Percentiles rank a stretch among this genome's conserved stretches.
Evolutionary conservation across 2,113 vertebrate species (phyloP).

Genomic region (Serinus canaria): DNA sequence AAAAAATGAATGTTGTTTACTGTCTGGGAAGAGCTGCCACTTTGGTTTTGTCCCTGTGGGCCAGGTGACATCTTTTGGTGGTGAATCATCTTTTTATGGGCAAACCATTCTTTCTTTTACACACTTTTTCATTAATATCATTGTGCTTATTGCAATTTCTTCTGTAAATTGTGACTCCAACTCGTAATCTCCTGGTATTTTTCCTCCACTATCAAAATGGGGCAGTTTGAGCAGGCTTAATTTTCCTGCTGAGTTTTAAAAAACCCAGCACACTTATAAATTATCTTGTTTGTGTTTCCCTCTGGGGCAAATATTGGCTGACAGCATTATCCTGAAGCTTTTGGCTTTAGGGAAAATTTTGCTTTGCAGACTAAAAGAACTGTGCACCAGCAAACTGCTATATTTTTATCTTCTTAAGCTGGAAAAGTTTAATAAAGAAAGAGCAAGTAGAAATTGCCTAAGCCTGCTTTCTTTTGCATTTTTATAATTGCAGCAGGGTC

Average conservation of each 20-base stretch:
- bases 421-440: background rate
- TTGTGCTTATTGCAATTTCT: background rate
- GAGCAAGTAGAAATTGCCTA: background rate
- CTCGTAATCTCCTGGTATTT: background rate
- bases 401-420: background rate
- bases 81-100: background rate
- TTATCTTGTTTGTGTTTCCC: background rate
- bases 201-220: background rate
- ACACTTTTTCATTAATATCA: background rate
- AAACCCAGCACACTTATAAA: background rate
- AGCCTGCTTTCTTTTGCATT: background rate
- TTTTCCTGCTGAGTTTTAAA: background rate
- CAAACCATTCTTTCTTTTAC: background rate
- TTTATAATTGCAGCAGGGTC: background rate
- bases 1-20: background rate
- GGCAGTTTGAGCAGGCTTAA: background rate
- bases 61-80: background rate
- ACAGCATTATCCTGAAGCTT: background rate
- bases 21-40: background rate
- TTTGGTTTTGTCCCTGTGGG: background rate
- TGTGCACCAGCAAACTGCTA: background rate
- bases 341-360: background rate
- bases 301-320: background rate
- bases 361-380: background rate
- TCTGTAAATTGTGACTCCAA: background rate